These are phyloP conservation scores for Heliconius nattereri DNA, from an alignment of 1,140 invertebrate genomes.

Conservation along the genomic window DNA sequence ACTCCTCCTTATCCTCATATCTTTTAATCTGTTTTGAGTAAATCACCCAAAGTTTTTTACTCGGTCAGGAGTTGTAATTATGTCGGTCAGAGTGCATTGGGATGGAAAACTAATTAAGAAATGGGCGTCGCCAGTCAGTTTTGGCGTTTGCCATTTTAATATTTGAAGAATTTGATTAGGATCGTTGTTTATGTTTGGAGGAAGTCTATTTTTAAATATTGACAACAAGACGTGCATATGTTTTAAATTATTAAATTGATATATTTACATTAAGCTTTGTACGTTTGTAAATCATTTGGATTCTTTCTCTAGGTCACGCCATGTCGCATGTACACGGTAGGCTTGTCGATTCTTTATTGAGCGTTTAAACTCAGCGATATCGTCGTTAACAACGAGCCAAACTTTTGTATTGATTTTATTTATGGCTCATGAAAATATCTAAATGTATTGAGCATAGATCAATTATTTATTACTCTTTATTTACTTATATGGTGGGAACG, in stretches of 20 bases:
- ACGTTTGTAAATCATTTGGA: constrained; percentile 68
- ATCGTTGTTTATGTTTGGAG: constrained; percentile 1
- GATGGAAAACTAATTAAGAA: constrained; percentile 79
- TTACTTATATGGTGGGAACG: not conserved
- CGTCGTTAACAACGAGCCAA: constrained; percentile 53
- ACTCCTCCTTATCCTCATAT: constrained; percentile 69
- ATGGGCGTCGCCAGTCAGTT: constrained; percentile 63
- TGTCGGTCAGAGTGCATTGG: constrained; percentile 78
- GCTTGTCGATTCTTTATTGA: constrained; percentile 69
- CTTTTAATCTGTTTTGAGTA: constrained; percentile 76
- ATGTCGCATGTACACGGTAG: constrained; percentile 73
- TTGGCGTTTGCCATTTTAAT: constrained; percentile 60
- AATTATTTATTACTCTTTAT: not conserved
- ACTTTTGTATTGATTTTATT: constrained; percentile 51
- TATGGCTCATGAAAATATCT: constrained; percentile 52
- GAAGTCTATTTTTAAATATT: constrained; percentile 35
- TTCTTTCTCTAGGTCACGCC: constrained; percentile 76
- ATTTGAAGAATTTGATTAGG: constrained; percentile 52
- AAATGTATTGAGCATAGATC: constrained; percentile 45
- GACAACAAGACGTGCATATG: constrained; percentile 17
- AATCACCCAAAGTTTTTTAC: constrained; percentile 74
- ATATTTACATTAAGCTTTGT: constrained; percentile 63
- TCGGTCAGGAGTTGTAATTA: constrained; percentile 74
- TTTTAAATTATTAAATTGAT: constrained; percentile 66
- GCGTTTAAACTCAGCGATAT: constrained; percentile 56